Evolutionary conservation across 1,140 invertebrate genomes (phyloP), one percentile per base, ranked within the genome.

Genomic region (Varroa destructor): DNA sequence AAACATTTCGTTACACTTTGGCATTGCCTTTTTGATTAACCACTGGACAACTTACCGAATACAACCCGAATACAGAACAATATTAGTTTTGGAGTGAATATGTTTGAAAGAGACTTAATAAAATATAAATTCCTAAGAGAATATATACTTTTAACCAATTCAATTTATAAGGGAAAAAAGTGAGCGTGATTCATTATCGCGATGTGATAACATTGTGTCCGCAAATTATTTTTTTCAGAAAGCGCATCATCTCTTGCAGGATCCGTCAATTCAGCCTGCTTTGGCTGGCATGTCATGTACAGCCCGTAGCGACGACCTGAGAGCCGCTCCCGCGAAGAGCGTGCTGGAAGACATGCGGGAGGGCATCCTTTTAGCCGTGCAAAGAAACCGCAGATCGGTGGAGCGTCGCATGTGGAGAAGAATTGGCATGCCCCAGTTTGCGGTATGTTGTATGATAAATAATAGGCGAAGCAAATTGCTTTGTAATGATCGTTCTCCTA

Each of bases 401-500:
- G 1, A 67, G 36, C 61, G 61, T 46, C 61, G 61, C 10, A 40
- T 43, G 46, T 67, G 14, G 61, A 40, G 61, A 40, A 12, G 61
- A 5, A 67, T 67, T 8, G 61, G 61, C 12, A 67, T 67, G 61
- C 61, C 61, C 12, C 61, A 67, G 46, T 67, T 67, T 46, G 10
- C 14, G 14, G 61, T 67, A 37, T 37, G 55, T 56, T 25, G 25
- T 25, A 25, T 25, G 25, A 25, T 25, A 25, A 25, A 25, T 25
- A 25, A 25, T 25, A 25, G 25, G 25, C 25, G 25, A 25, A 25
- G 25, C 25, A 25, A 25, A 25, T 25, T 25, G 25, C 25, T 25
- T 25, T 25, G 25, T 25, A 25, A 25, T 25, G 25, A 25, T 25
- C 25, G 25, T 25, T 25, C 25, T 25, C 25, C 25, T 25, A 25